Conservation (phyloP, 2,888 invertebrate species). For the Oscheius onirici region DNA sequence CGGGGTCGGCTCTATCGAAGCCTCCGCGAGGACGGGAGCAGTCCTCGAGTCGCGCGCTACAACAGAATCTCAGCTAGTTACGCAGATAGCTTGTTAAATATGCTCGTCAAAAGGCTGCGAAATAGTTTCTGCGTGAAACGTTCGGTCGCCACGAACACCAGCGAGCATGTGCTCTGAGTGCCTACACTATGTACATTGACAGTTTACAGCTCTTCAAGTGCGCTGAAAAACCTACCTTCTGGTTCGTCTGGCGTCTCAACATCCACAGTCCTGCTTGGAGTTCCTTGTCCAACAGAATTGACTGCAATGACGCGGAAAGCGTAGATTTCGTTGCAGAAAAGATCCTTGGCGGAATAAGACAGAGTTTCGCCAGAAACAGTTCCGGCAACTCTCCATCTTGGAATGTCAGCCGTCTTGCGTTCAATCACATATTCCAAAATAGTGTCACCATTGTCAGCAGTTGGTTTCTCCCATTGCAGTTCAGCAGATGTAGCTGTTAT, state of each 20-base stretch:
- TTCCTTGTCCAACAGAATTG: conserved; percentile 44
- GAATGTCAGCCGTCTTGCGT: conserved; percentile 45
- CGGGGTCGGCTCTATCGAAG: conserved; percentile 32
- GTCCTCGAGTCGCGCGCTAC: conserved; percentile 30
- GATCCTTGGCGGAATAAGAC: conserved; percentile 37
- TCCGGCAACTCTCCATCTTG: conserved; percentile 50
- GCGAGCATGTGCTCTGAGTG: conserved; percentile 7
- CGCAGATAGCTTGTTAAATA: conserved; percentile 33
- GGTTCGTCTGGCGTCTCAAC: conserved; percentile 41
- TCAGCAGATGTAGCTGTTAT: conserved; percentile 24
- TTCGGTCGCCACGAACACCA: conserved; percentile 14
- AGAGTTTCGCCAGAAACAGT: conserved; percentile 28
- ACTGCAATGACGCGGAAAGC: conserved; percentile 55
- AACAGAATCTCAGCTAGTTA: conserved; percentile 30
- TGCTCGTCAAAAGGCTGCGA: conserved; percentile 31
- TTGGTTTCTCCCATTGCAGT: conserved; percentile 38
- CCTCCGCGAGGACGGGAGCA: conserved; percentile 30
- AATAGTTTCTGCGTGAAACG: conserved; percentile 25
- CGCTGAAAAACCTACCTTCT: conserved; percentile 4
- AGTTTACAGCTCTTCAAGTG: too few relatives aligned
- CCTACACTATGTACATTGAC: neutral
- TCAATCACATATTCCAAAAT: conserved; percentile 52
- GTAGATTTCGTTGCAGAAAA: conserved; percentile 54
- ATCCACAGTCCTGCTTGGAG: conserved; percentile 42
- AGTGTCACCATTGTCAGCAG: conserved; percentile 35